Evolutionary conservation across 2,113 vertebrate species (phyloP), one percentile per base, ranked within the genome.

Genomic region (Psilopogon haemacephalus): DNA sequence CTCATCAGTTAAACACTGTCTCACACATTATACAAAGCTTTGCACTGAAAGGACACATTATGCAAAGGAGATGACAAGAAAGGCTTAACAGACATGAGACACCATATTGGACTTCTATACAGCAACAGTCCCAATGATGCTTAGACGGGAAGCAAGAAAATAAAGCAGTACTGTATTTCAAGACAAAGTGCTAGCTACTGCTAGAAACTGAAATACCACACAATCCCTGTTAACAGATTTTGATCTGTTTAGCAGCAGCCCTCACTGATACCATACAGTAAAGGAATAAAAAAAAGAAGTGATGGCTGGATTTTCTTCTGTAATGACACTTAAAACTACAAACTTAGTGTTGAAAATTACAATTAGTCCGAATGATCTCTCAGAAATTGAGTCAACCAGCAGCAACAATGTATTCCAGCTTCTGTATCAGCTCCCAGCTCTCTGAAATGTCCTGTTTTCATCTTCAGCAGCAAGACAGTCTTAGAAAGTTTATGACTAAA

Each of bases 41-140:
- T 44, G 30, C 60, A 23, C 85, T 95, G 82, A 95, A 95, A 94
- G 85, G 75, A 86, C 69, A 80, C n/a, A 56, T 93, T 94, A 86
- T 85, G 90, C 68, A 88, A 83, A 96, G 72, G 52, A 68, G 68
- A 88, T 23, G 37, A 73, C 71, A 89, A 88, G 83, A 93, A 93
- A 90, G 85, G 46, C 72, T 77, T 77, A 67, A 71, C 32, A 80
- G 68, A 94, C 60, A 21, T 52, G 62, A 95, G 79, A 40, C 65
- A 91, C 64, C 82, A 89, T 42, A 86, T 75, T 70, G 82, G 82
- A 88, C 72, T 91, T 85, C 68, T 71, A 46, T 86, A 82, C 69
- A 88, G 72, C 60, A 74, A 83, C 63, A 82, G 67, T 44, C n/a
- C 72, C n/a, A 50, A 95, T 90, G 63, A 64, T 71, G 82, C 88